phyloP scores from a whole-genome alignment of 1,140 invertebrate genomes.

The Dendrolimus punctatus region DNA sequence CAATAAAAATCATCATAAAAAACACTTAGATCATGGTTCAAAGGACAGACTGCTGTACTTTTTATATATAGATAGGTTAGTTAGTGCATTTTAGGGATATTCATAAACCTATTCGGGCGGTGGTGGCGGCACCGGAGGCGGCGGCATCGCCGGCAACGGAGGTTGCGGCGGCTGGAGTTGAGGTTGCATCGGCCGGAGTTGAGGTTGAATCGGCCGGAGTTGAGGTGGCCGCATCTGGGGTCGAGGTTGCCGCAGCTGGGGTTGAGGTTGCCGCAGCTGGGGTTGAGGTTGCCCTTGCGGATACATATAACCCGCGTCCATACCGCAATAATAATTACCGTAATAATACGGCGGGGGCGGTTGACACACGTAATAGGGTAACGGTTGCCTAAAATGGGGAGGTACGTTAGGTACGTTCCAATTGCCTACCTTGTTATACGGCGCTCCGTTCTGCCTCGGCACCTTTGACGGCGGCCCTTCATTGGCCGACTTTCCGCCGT shows the following conservation, averaged over 20 bases:
- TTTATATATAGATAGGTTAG: too few species aligned
- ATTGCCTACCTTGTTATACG: conserved; percentile 48
- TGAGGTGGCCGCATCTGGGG: conserved; percentile 10
- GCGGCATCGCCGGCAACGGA: conserved; percentile 41
- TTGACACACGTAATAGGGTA: conserved; percentile 51
- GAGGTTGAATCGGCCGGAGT: conserved; percentile 7
- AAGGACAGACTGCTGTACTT: too few species aligned
- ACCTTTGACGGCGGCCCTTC: conserved; percentile 46
- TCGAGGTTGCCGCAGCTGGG: conserved; percentile 1
- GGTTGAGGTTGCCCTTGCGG: conserved; percentile 16
- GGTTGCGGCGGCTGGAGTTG: conserved; percentile 24
- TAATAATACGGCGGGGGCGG: conserved; percentile 32
- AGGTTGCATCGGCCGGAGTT: conserved; percentile 5
- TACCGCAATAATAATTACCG: conserved; percentile 25
- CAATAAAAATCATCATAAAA: too few species aligned
- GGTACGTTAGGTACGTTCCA: conserved; percentile 27
- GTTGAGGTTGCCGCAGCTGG: conserved; percentile 4
- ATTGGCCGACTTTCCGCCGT: conserved; percentile 7
- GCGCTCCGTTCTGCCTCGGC: conserved; percentile 43
- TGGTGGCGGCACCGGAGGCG: conserved; percentile 50
- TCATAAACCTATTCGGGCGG: conserved; percentile 36
- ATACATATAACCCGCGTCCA: conserved; percentile 39
- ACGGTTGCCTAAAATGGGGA: conserved; percentile 29
- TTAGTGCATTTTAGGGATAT: too few species aligned
- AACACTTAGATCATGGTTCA: too few species aligned